Evolutionary conservation across 2,888 invertebrate genomes (phyloP), one percentile per base, ranked within the genome.

Genomic region (Drosophila merina): DNA sequence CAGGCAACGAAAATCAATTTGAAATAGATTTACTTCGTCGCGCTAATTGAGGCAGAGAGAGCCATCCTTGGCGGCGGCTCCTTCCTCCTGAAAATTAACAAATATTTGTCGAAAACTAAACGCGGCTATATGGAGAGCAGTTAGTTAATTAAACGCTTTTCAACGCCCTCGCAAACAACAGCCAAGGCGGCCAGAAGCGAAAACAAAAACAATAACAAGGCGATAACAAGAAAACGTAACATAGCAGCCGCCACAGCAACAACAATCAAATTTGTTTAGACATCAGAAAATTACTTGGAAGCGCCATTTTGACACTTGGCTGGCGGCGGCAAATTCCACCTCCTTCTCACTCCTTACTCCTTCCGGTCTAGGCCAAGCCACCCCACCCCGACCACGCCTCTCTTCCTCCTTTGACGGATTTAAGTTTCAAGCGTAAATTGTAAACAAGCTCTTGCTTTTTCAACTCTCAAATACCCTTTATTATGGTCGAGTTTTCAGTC

Each of bases 1-100:
- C 87, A 87, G 76, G 77, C 87, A 71, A 40, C 64, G 64, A 77
- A 87, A 84, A 84, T 84, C 87, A 87, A 84, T 84, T 84, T 87
- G 77, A 85, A 84, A 84, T 84, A 75, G 85, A 84, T 84, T 87
- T 85, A 74, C 74, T 79, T 69, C 25, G 64, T 58, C 57, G 14
- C 84, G 78, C 85, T 84, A 84, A 84, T 84, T 84, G 82, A 85
- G 79, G 76, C 67, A 72, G 2, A n/a, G 2, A n/a, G 36, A n/a
- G 36, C n/a, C 36, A 36, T 36, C 36, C n/a, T 36, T 10, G 33
- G 33, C 4, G 33, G 33, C 33, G 4, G 33, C 33, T 33, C 10
- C 33, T n/a, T n/a, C 33, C 10, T 20, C 33, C 8, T 55, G 75
- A 62, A 72, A 74, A 79, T 77, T 69, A 87, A 75, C 87, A 85